Conservation (phyloP, 2,113 vertebrate genomes). For the Ivindomyrus marchei region DNA sequence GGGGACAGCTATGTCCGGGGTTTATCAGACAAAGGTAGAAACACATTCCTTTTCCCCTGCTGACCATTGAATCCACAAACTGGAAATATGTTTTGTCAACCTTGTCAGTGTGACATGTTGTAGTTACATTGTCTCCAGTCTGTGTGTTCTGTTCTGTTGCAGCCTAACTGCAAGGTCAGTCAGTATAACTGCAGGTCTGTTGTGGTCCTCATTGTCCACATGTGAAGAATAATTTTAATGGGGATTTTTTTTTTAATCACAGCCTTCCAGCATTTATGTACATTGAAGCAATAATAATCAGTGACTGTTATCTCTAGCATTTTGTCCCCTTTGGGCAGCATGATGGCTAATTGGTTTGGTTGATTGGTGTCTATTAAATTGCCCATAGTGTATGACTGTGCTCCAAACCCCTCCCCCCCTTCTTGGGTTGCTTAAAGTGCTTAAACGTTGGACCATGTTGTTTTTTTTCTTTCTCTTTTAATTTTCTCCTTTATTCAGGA, state of each 20-base stretch:
- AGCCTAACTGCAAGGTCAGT: neutral
- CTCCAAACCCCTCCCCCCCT: neutral
- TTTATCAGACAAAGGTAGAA: neutral
- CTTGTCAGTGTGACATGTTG: neutral
- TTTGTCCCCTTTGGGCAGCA: neutral
- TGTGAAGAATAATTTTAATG: neutral
- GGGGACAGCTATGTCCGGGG: neutral
- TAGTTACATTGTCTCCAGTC: neutral
- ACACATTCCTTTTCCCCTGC: neutral
- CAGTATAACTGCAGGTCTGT: neutral
- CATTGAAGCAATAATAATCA: neutral
- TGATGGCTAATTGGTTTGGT: neutral
- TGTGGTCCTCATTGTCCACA: neutral
- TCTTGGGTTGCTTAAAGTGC: neutral
- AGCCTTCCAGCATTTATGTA: neutral
- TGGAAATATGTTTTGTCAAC: neutral
- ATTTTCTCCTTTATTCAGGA: neutral
- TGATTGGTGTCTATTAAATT: neutral
- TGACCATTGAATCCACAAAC: neutral
- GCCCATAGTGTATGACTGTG: neutral
- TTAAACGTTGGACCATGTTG: neutral
- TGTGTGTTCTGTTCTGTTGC: neutral
- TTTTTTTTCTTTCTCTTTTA: neutral
- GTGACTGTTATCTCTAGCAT: neutral
- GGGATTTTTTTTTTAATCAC: neutral